These are phyloP conservation scores for Leucophenga varia DNA, from an alignment of 1,140 invertebrate species.

Conservation along the genomic window DNA sequence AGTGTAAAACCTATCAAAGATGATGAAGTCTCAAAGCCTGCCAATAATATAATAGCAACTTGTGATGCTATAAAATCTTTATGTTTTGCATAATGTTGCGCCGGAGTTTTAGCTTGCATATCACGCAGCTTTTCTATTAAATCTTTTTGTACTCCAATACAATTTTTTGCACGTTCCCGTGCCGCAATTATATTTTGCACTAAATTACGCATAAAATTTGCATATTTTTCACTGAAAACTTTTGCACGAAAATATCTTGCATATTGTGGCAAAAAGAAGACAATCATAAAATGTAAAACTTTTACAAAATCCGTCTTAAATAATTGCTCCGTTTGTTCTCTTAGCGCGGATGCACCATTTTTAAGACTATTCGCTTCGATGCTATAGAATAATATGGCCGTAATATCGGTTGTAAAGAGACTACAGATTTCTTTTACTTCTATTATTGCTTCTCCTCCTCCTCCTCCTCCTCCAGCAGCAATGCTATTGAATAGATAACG, in stretches of 20 bases:
- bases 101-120: slow-evolving; percentile 32
- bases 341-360: slow-evolving; percentile 54
- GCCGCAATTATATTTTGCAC: slow-evolving; percentile 23
- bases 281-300: slow-evolving; percentile 39
- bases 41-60: slow-evolving; percentile 63
- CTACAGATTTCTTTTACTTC: slow-evolving; percentile 41
- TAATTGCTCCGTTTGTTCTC: slow-evolving; percentile 53
- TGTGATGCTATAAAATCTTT: slow-evolving; percentile 66
- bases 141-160: slow-evolving; percentile 31
- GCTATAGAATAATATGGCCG: slow-evolving; percentile 62
- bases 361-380: slow-evolving; percentile 60
- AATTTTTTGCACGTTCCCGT: slow-evolving; percentile 2
- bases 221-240: slow-evolving; percentile 32
- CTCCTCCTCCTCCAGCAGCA: background rate
- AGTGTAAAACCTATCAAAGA: slow-evolving; percentile 60
- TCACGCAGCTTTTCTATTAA: slow-evolving; percentile 59
- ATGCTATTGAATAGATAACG: background rate
- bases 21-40: slow-evolving; percentile 68
- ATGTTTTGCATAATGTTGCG: slow-evolving; percentile 46
- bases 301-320: slow-evolving; percentile 45
- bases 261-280: slow-evolving; percentile 57
- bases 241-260: slow-evolving; percentile 27
- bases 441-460: background rate
- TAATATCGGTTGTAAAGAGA: slow-evolving; percentile 61
- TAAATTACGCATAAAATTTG: slow-evolving; percentile 38